phyloP scores from a whole-genome alignment of 2,797 vertebrate species.

The Rhodeus uyekii region DNA sequence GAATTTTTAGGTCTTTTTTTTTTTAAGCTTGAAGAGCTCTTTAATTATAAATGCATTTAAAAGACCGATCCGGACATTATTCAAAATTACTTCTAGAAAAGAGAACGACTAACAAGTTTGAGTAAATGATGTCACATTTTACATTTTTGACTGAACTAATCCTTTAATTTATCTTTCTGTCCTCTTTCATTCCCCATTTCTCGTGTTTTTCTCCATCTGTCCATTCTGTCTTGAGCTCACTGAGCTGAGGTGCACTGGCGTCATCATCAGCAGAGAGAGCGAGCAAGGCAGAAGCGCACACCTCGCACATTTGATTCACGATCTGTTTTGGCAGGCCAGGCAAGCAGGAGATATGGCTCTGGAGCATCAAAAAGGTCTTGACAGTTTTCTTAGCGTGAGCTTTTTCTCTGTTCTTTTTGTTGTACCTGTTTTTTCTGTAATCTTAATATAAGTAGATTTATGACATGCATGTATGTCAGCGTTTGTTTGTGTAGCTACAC shows the following conservation, averaged over 20 bases:
- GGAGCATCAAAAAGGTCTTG: conserved; percentile 63
- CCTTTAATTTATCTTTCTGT: conserved; percentile 23
- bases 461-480: conserved; percentile 49
- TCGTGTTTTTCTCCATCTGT: conserved; percentile 14
- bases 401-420: conserved; percentile 62
- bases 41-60: background rate
- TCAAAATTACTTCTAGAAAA: background rate
- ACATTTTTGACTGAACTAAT: background rate
- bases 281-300: conserved; percentile 57
- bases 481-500: conserved; percentile 51
- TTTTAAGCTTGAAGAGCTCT: background rate
- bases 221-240: conserved; percentile 13
- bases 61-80: background rate
- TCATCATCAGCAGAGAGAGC: conserved; percentile 54
- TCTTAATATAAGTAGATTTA: conserved; percentile 54
- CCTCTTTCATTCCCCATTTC: background rate
- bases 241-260: conserved; percentile 41
- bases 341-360: conserved; percentile 65
- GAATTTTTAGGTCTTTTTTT: background rate
- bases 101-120: background rate
- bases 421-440: conserved; percentile 44
- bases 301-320: conserved; percentile 59
- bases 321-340: conserved; percentile 68
- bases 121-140: background rate
- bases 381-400: conserved; percentile 70